Evolutionary conservation across 2,113 vertebrate genomes (phyloP).

Genomic region (Chiloscyllium plagiosum): DNA sequence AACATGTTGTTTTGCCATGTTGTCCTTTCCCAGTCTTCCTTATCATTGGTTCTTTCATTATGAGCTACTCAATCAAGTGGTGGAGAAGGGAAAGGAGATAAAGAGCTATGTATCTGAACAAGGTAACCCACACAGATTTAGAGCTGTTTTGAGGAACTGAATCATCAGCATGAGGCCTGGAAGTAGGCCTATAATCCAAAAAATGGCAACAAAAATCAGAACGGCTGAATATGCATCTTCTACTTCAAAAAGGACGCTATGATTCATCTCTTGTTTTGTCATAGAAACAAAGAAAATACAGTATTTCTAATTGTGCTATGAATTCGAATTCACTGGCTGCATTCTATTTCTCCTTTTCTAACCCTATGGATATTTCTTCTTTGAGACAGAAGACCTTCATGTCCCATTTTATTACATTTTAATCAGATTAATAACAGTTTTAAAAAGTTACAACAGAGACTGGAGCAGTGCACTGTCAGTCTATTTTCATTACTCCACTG

Average conservation of each 20-base stretch:
- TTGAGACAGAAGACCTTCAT: background rate
- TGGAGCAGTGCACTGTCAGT: no score
- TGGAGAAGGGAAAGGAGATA: background rate
- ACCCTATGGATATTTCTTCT: background rate
- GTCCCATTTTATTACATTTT: no score
- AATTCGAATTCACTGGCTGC: background rate
- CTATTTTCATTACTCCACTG: no score
- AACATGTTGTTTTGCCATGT: background rate
- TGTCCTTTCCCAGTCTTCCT: background rate
- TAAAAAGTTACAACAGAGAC: background rate
- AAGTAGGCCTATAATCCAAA: background rate
- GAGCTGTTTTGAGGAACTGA: background rate
- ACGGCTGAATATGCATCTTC: no score
- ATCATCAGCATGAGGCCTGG: background rate
- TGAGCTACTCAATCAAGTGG: background rate
- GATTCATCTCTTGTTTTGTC: no score
- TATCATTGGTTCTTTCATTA: background rate
- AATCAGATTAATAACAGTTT: background rate
- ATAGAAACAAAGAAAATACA: background rate
- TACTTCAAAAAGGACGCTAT: no score
- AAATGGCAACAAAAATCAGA: background rate
- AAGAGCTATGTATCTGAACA: background rate
- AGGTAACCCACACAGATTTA: background rate
- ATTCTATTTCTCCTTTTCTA: background rate
- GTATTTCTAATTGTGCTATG: background rate